phyloP scores from a whole-genome alignment of 2,113 vertebrate species.

The Todiramphus chloris region DNA sequence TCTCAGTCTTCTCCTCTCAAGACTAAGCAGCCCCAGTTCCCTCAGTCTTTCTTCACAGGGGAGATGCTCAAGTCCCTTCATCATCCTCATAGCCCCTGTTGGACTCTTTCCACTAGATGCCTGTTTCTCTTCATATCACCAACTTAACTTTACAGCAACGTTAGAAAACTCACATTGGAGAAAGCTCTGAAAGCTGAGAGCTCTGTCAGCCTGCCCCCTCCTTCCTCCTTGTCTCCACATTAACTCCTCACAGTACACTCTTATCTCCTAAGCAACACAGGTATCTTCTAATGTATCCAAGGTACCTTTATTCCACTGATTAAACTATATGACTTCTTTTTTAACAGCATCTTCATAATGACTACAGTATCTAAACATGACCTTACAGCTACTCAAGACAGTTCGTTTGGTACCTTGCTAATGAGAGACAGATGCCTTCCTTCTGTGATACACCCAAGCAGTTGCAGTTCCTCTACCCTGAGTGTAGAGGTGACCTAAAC shows the following conservation, averaged over 20 bases:
- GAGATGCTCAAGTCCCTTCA: too few species aligned
- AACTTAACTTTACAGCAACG: background rate
- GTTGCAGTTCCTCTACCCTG: background rate
- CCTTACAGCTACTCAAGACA: background rate
- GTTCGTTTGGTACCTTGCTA: background rate
- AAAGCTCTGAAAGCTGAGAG: background rate
- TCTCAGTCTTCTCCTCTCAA: too few species aligned
- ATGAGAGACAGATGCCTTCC: background rate
- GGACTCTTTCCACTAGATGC: too few species aligned
- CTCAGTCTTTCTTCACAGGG: too few species aligned
- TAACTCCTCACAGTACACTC: rapidly evolving
- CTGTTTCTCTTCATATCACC: background rate
- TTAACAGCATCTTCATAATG: background rate
- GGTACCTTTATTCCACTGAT: background rate
- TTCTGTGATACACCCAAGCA: background rate
- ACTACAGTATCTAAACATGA: background rate
- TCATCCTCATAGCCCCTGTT: too few species aligned
- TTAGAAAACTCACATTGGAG: background rate
- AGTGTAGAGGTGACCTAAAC: background rate
- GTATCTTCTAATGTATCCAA: background rate
- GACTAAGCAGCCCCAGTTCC: too few species aligned
- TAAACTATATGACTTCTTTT: background rate
- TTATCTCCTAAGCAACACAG: background rate
- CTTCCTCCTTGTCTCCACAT: background rate
- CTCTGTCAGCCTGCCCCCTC: background rate